Percentiles rank a stretch among this genome's conserved stretches.
phyloP scores from a whole-genome alignment of 2,797 vertebrate species.

The Salarias fasciatus region DNA sequence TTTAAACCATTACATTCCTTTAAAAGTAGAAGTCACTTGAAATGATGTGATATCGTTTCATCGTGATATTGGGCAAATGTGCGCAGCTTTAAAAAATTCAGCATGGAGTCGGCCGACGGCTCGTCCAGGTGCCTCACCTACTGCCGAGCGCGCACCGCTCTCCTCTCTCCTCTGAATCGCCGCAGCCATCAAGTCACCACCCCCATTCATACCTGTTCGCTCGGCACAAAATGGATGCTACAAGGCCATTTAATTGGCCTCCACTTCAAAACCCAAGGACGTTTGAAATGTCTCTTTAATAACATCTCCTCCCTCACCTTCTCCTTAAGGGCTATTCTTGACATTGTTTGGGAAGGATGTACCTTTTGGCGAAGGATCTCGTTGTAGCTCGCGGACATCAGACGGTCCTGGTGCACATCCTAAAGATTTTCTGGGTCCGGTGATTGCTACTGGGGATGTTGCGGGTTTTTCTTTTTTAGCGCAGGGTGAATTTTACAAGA shows the following conservation, averaged over 20 bases:
- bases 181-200: slow-evolving; percentile 49
- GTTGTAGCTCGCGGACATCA: slow-evolving; percentile 30
- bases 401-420: slow-evolving; percentile 20
- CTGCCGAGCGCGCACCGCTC: slow-evolving; percentile 35
- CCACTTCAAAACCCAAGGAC: slow-evolving; percentile 70
- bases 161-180: slow-evolving; percentile 32
- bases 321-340: slow-evolving; percentile 30
- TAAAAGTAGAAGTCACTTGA: slow-evolving; percentile 70
- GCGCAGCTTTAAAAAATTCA: slow-evolving; percentile 60
- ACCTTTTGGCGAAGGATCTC: slow-evolving; percentile 16
- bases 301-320: slow-evolving; percentile 42
- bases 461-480: slow-evolving; percentile 30
- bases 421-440: slow-evolving; percentile 35
- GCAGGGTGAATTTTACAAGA: slow-evolving; percentile 33
- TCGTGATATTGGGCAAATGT: slow-evolving; percentile 55
- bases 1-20: slow-evolving; percentile 61
- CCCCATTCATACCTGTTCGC: slow-evolving; percentile 69
- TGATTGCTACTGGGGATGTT: slow-evolving; percentile 23
- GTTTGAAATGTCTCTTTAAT: slow-evolving; percentile 66
- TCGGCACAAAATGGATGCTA: slow-evolving; percentile 73
- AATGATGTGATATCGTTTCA: slow-evolving; percentile 68
- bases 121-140: slow-evolving; percentile 46
- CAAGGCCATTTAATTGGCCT: slow-evolving; percentile 76
- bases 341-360: slow-evolving; percentile 31
- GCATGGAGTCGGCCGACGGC: slow-evolving; percentile 44